A percentile compares a stretch with the other conserved stretches of the same genome.
Conservation (phyloP, 2,888 invertebrate genomes). For the Ichneumon xanthorius region DNA sequence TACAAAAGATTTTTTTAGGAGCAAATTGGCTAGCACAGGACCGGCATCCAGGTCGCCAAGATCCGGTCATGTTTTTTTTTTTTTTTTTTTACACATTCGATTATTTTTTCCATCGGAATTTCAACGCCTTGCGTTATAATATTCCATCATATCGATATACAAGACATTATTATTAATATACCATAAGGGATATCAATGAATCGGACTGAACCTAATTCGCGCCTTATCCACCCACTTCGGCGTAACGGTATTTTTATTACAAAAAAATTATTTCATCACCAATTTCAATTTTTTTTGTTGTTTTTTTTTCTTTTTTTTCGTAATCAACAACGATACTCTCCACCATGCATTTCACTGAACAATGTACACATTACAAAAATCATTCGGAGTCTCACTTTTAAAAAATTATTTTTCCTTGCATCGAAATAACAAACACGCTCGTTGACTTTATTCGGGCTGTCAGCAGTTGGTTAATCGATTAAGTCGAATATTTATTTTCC, state of each 20-base stretch:
- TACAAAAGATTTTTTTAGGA: slow-evolving; percentile 81
- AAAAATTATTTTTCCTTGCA: neutral
- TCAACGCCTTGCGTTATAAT: slow-evolving; percentile 59
- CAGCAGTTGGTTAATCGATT: slow-evolving; percentile 15
- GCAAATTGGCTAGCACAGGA: slow-evolving; percentile 81
- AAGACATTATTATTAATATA: slow-evolving; percentile 70
- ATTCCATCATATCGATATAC: slow-evolving; percentile 73
- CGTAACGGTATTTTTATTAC: slow-evolving; percentile 63
- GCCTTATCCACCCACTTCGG: slow-evolving; percentile 42
- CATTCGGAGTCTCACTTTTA: slow-evolving; percentile 24
- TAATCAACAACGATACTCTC: slow-evolving; percentile 63
- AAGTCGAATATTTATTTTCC: slow-evolving; percentile 3
- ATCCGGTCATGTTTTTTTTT: slow-evolving; percentile 55
- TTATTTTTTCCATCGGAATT: slow-evolving; percentile 53
- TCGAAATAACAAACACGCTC: slow-evolving; percentile 43
- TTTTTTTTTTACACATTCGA: slow-evolving; percentile 46
- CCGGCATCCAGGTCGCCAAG: slow-evolving; percentile 56
- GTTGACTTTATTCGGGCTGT: slow-evolving; percentile 16
- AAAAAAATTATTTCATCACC: slow-evolving; percentile 64
- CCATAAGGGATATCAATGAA: slow-evolving; percentile 78
- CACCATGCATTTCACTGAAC: slow-evolving; percentile 57
- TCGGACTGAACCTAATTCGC: slow-evolving; percentile 69
- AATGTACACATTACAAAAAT: slow-evolving; percentile 62
- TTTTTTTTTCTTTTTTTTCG: slow-evolving; percentile 31
- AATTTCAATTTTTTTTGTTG: slow-evolving; percentile 28